Percentiles rank a stretch among this genome's conserved stretches.
Evolutionary conservation across 2,113 vertebrate genomes (phyloP).

Genomic region (Alethe castanea): DNA sequence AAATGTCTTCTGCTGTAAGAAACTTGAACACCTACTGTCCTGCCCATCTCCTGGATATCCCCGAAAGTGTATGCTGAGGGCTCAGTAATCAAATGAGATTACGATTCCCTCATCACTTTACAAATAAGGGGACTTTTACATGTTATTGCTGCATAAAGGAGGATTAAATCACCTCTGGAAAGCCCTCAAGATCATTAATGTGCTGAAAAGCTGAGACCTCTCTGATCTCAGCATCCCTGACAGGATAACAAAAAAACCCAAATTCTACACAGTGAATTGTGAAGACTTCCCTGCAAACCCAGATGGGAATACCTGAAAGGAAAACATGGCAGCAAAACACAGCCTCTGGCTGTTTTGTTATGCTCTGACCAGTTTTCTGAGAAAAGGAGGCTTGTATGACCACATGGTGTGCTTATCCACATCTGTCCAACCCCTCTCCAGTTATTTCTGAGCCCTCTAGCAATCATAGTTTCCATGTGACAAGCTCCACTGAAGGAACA

Average conservation of each 20-base stretch:
- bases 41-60: not conserved
- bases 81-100: not conserved
- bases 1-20: not conserved
- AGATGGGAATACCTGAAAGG: fast-evolving
- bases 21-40: slow-evolving; percentile 1
- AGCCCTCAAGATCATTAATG: not conserved
- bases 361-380: not conserved
- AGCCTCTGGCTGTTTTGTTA: not conserved
- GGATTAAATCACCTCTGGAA: slow-evolving; percentile 9
- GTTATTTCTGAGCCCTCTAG: not conserved
- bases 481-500: not conserved
- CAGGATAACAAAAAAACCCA: not conserved
- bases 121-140: not conserved
- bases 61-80: not conserved
- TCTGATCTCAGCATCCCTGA: not conserved
- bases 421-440: not conserved
- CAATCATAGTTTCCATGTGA: not conserved
- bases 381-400: not conserved
- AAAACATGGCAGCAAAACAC: not conserved
- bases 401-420: fast-evolving
- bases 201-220: not conserved
- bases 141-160: not conserved
- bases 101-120: not conserved
- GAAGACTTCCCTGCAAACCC: not conserved
- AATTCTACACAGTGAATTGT: not conserved